phyloP scores from a whole-genome alignment of 2,888 invertebrate genomes.

The Mythimna albipuncta region DNA sequence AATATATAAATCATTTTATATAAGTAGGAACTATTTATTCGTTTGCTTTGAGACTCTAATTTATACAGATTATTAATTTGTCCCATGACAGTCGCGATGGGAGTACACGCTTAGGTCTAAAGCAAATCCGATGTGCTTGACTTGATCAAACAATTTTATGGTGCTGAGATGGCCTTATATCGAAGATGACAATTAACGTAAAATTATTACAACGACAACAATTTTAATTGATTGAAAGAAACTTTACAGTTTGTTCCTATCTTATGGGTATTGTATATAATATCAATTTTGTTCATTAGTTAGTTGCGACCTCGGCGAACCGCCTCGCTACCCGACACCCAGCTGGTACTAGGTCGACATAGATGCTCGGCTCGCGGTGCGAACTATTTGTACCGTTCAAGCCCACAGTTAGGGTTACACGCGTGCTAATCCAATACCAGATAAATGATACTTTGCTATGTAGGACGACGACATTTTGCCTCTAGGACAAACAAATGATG shows the following conservation, averaged over 20 bases:
- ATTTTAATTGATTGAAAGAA: slow-evolving; percentile 32
- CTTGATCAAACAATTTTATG: slow-evolving; percentile 29
- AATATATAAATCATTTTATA: slow-evolving; percentile 30
- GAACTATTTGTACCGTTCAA: slow-evolving; percentile 87
- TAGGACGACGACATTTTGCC: slow-evolving; percentile 72
- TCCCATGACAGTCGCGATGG: slow-evolving; percentile 32
- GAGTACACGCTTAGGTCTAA: slow-evolving; percentile 28
- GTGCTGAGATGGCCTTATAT: slow-evolving; percentile 25
- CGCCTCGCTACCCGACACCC: slow-evolving; percentile 79
- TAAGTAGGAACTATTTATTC: slow-evolving; percentile 47
- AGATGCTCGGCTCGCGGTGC: slow-evolving; percentile 77
- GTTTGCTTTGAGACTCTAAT: slow-evolving; percentile 46
- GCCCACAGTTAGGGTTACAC: slow-evolving; percentile 81
- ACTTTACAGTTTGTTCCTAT: slow-evolving; percentile 3
- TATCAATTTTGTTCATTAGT: slow-evolving; percentile 63
- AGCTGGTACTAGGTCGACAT: slow-evolving; percentile 80
- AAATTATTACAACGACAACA: slow-evolving; percentile 27
- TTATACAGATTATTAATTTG: slow-evolving; percentile 55
- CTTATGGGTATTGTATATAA: slow-evolving; percentile 39
- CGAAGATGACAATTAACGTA: slow-evolving; percentile 21
- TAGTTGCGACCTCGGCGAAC: slow-evolving; percentile 68
- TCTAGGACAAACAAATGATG: slow-evolving; percentile 68
- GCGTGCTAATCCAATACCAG: slow-evolving; percentile 80
- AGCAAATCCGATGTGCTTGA: slow-evolving; percentile 30
- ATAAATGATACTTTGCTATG: slow-evolving; percentile 79